Base-by-base conservation (phyloP, 1,140 invertebrate species). In the Scaptomyza graminum region DNA sequence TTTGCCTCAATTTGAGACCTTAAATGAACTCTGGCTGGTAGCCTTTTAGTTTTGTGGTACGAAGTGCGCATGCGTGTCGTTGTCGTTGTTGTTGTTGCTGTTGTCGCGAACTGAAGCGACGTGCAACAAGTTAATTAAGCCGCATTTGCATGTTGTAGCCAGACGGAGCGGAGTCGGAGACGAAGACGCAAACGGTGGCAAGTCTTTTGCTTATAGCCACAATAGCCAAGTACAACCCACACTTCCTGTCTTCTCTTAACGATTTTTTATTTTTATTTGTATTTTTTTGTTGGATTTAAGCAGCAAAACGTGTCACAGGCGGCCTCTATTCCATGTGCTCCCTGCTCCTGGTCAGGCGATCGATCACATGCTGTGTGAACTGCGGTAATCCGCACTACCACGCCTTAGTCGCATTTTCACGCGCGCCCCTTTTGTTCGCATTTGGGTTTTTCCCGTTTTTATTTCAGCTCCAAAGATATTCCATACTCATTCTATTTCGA, bases 61-160 rank as follows among this genome's bases (percentile, higher is more conserved):
- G 37, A 41, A 41, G 37, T 87, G 83, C 83, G 83, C 83, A 83
- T 87, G 83, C 83, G 83, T 87, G 83, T 88, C 41, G 67, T 43
- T 39, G 31, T 57, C 5, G 31, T 13, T 18, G 52, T 11, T 60
- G 52, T 41, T 18, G 63, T 22, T 37, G 31, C 12, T 62, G 51
- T 47, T 13, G 60, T 49, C 39, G 72, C 72, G 59, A 68, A 56
- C 68, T 64, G 54, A 59, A 72, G 83, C 83, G 83, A 87, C 83
- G 83, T 88, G 83, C 83, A 88, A 88, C 83, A 88, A 88, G 83
- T 88, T 88, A 88, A 88, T 88, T 88, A 88, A 88, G 83, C 79
- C 84, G 76, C 79, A 88, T 88, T 88, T 89, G 83, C 83, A 88
- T 88, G 83, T 75, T 50, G 55, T 25, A 22, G 5, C 28, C 5